phyloP scores from a whole-genome alignment of 2,888 invertebrate species.

The Onchidella celtica region DNA sequence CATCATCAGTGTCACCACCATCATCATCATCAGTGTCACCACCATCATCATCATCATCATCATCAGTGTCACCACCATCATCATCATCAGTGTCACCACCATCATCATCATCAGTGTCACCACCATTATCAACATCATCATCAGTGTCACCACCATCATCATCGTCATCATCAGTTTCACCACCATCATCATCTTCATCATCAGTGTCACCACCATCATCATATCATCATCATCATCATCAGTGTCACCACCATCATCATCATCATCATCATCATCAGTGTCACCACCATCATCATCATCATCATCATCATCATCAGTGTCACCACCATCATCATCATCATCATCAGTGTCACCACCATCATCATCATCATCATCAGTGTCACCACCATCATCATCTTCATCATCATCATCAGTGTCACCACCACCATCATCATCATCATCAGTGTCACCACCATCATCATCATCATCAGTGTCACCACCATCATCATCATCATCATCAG shows the following conservation, averaged over 20 bases:
- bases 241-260: background rate
- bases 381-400: slow-evolving; percentile 3
- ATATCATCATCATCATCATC: no score
- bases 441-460: background rate
- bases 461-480: background rate
- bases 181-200: no score
- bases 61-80: background rate
- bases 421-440: background rate
- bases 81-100: slow-evolving; percentile 1
- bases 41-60: no score
- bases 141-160: background rate
- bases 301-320: background rate
- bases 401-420: background rate
- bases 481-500: background rate
- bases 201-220: no score
- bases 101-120: background rate
- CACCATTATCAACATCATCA: no score
- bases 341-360: background rate
- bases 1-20: no score
- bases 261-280: background rate
- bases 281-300: background rate
- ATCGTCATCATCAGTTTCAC: background rate
- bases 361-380: background rate
- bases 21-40: no score
- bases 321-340: slow-evolving; percentile 1